phyloP scores from a whole-genome alignment of 2,888 invertebrate species.

The Eristalis pertinax region DNA sequence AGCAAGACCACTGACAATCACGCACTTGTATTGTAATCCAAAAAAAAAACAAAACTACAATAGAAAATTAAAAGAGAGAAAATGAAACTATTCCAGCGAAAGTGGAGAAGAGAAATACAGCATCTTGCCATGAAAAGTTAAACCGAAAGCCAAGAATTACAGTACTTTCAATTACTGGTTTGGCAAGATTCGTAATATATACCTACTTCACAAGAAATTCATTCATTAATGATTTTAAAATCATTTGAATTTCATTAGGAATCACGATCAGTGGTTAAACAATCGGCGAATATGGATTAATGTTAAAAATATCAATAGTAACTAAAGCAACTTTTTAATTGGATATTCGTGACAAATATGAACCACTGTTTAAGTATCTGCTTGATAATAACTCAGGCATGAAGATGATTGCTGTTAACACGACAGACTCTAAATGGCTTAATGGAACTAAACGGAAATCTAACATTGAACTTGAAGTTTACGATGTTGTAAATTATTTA shows the following conservation, averaged over 20 bases:
- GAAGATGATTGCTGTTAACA: constrained; percentile 15
- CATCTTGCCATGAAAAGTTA: background rate
- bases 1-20: background rate
- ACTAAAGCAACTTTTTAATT: constrained; percentile 38
- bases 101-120: constrained; percentile 22
- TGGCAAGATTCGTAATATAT: background rate
- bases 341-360: constrained; percentile 40
- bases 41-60: constrained; percentile 1
- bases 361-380: constrained; percentile 23
- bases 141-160: constrained; percentile 6
- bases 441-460: constrained; percentile 7
- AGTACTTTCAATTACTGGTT: background rate
- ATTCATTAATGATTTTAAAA: background rate
- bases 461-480: constrained; percentile 53
- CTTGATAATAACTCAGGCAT: constrained; percentile 14
- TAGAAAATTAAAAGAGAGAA: constrained; percentile 24
- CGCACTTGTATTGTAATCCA: background rate
- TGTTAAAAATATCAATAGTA: constrained; percentile 16
- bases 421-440: constrained; percentile 10
- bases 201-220: background rate
- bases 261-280: background rate
- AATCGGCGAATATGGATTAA: background rate
- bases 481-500: constrained; percentile 39
- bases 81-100: constrained; percentile 39
- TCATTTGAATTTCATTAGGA: background rate